These are phyloP conservation scores for Rallus crepitans DNA, from an alignment of 2,797 vertebrate genomes.

Conservation along the genomic window DNA sequence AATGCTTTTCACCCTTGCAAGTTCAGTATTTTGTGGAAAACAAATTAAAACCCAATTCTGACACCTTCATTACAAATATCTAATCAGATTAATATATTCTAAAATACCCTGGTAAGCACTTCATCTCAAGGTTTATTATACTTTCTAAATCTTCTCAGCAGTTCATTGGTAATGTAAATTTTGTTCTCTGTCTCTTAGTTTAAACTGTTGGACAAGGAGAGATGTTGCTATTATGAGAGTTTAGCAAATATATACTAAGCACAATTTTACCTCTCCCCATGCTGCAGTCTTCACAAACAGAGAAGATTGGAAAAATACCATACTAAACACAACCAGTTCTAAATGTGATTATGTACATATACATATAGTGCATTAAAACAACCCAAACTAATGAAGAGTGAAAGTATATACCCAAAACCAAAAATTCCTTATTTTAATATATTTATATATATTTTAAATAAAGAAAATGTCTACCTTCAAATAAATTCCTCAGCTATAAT, in stretches of 20 bases:
- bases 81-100: not conserved
- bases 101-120: not conserved
- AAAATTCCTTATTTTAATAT: not conserved
- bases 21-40: not conserved
- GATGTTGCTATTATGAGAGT: not conserved
- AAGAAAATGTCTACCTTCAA: not conserved
- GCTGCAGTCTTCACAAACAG: not conserved
- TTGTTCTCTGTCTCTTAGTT: not conserved
- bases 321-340: not conserved
- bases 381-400: not conserved
- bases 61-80: not conserved
- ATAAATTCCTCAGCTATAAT: not conserved
- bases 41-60: not conserved
- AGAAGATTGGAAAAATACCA: not conserved
- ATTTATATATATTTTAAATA: not conserved
- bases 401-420: not conserved
- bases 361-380: not conserved
- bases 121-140: not conserved
- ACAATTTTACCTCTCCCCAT: not conserved
- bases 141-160: not conserved
- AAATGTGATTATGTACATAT: not conserved
- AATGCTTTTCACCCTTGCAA: not conserved
- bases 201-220: not conserved
- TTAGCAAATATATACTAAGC: not conserved
- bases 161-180: not conserved